Evolutionary conservation across 2,888 invertebrate species (phyloP), one percentile per base, ranked within the genome.

Genomic region (Caenorhabditis sp.): DNA sequence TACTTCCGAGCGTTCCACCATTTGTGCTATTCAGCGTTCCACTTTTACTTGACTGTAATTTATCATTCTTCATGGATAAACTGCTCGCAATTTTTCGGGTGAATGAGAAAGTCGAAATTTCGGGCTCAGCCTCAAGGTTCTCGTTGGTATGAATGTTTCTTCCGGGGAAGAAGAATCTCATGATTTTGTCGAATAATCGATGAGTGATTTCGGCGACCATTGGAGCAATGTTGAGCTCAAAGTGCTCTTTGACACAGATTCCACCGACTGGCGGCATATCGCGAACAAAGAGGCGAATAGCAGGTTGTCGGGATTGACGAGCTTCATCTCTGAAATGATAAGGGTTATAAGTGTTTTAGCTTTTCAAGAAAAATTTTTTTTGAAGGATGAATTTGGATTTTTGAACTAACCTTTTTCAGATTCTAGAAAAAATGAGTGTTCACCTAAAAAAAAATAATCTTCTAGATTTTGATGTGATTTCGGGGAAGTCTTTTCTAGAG

Each of bases 201-300:
- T 90, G 88, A 0, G 90, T 90, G 74, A 90, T 85, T 77, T 90
- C 89, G 17, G 90, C 89, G 54, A 88, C 88, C 72, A 97, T 92
- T 10, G 86, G 86, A 0, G 81, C 78, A 57, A 86, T 83, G 71
- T 86, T 86, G 43, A 85, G 81, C 90, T 99, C 99, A 89, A 99
- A 96, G 89, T 97, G 96, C 88, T 99, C 97, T 89, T 97, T 99
- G 17, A 99, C 95, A 0, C 95, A 94, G 83, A 99, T 99, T 1
- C 99, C 99, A n/a, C 96, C 97, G 7, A 97, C 97, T 0, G 95
- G 83, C 8, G 85, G 70, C 88, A 96, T 57, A 95, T 97, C 97
- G 70, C 96, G 91, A 84, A 97, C 97, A 89, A 96, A 95, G 58
- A 99, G 93, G 76, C 97, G 91, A 77, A 99, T 90, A 23, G 96